Conservation (phyloP, 2,797 vertebrate species). For the Muscicapa striata region DNA sequence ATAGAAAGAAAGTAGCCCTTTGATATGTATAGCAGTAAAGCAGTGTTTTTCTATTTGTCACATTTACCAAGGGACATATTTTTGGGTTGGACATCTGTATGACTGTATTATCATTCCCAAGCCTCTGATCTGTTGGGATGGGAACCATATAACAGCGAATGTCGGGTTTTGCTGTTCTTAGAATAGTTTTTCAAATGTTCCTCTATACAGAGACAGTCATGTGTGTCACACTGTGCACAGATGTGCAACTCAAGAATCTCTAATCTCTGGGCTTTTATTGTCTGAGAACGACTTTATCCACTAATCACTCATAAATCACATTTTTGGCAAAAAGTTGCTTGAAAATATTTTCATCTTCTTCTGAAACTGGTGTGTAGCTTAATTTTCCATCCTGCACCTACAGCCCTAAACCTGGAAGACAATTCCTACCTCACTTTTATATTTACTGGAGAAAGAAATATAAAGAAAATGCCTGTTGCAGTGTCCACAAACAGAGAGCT, state of each 20-base stretch:
- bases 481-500: background rate
- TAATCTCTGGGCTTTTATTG: background rate
- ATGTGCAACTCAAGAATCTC: background rate
- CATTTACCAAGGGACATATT: background rate
- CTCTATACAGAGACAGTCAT: background rate
- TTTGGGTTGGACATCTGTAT: background rate
- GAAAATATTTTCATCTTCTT: background rate
- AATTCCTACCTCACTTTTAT: background rate
- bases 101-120: background rate
- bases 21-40: background rate
- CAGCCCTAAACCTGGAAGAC: background rate
- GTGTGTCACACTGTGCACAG: background rate
- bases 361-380: background rate
- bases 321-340: background rate
- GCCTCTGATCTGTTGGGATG: background rate
- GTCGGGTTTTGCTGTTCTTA: background rate
- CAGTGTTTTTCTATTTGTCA: background rate
- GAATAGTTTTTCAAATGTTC: background rate
- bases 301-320: background rate
- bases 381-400: background rate
- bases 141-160: background rate
- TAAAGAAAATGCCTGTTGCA: background rate
- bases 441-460: background rate
- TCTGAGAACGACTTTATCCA: background rate
- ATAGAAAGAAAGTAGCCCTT: background rate